phyloP scores from a whole-genome alignment of 2,797 vertebrate species.

The Phoebastria nigripes region DNA sequence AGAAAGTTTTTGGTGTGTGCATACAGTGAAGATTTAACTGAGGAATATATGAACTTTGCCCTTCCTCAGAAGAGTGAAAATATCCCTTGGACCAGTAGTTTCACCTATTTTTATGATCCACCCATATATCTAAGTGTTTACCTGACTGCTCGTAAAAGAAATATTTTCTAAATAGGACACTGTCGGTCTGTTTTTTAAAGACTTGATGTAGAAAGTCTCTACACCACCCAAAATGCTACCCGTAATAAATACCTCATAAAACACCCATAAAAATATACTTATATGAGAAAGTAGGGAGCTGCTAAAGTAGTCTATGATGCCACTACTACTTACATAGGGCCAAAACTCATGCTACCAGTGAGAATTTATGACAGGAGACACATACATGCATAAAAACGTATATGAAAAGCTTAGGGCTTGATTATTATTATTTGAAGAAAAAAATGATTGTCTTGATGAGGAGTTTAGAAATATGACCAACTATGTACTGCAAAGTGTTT shows the following conservation, averaged over 20 bases:
- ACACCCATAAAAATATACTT: neutral
- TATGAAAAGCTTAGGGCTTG: neutral
- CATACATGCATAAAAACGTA: neutral
- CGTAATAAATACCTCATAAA: neutral
- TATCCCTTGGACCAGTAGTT: neutral
- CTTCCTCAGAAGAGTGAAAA: neutral
- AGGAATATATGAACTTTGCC: neutral
- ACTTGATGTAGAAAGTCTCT: neutral
- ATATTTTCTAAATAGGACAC: neutral
- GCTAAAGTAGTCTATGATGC: neutral
- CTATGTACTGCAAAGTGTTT: neutral
- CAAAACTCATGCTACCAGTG: neutral
- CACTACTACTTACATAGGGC: neutral
- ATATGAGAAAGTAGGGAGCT: neutral
- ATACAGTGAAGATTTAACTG: neutral
- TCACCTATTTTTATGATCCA: neutral
- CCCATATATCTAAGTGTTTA: neutral
- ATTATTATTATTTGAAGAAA: neutral
- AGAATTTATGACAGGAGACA: neutral
- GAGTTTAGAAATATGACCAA: neutral
- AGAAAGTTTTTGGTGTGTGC: neutral
- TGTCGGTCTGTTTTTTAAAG: neutral
- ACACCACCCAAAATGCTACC: neutral
- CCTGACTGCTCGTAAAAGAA: neutral
- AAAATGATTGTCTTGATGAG: neutral